Evolutionary conservation across 2,888 invertebrate genomes (phyloP).

Genomic region (Drosophila rubida): DNA sequence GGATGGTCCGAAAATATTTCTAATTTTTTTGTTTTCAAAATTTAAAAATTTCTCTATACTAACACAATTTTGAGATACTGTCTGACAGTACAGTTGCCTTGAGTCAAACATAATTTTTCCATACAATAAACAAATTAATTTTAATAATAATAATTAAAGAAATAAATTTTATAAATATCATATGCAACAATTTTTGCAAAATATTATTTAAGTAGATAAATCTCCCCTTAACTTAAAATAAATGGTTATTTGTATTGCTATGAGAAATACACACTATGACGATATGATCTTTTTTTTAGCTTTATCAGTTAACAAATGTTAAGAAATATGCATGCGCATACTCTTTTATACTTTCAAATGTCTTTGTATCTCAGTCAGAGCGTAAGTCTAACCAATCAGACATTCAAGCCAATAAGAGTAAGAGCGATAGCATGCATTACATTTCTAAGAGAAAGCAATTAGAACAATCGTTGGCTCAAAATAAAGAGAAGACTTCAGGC

Average conservation of each 20-base stretch:
- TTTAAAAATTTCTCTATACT: background rate
- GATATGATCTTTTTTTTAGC: no score
- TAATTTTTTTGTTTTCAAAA: conserved; percentile 4
- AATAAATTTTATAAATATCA: background rate
- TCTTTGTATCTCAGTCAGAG: no score
- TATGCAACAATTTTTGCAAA: no score
- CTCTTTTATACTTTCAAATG: no score
- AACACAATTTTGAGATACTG: conserved; percentile 6
- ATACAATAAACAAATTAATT: background rate
- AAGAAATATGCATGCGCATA: no score
- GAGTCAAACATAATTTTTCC: background rate
- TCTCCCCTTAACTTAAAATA: no score
- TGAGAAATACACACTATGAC: no score
- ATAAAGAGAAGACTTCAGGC: background rate
- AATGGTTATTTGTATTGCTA: no score
- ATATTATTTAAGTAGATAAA: no score
- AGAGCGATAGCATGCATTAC: background rate
- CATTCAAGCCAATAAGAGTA: background rate
- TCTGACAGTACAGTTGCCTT: background rate
- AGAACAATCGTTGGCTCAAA: background rate
- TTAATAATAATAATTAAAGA: background rate
- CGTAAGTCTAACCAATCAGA: no score
- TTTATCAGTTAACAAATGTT: no score
- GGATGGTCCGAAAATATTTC: background rate
- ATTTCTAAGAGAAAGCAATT: background rate